Evolutionary conservation across 2,797 vertebrate species (phyloP).

Genomic region (Corythornis leucogaster): DNA sequence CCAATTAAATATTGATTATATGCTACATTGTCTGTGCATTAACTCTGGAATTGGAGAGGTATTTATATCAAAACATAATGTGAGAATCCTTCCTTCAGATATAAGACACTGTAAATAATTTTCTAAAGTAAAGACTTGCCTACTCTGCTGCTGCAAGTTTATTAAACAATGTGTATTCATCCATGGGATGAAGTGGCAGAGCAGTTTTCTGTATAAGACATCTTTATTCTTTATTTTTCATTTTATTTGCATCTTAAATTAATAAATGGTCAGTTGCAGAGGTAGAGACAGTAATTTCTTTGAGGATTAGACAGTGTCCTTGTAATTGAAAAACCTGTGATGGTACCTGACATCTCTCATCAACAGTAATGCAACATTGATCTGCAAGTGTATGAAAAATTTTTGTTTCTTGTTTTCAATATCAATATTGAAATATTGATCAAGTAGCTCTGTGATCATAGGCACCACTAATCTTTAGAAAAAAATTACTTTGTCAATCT

Average conservation of each 20-base stretch:
- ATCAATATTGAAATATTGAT: background rate
- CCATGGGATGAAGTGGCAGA: background rate
- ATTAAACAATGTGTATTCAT: background rate
- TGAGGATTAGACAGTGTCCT: background rate
- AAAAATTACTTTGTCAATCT: background rate
- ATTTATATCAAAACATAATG: background rate
- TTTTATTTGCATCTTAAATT: background rate
- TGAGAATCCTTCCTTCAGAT: background rate
- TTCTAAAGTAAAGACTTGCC: background rate
- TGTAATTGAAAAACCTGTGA: background rate
- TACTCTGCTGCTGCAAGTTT: background rate
- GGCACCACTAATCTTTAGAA: background rate
- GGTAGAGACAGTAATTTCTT: background rate
- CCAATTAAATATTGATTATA: background rate
- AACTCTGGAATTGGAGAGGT: background rate
- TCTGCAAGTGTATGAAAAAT: background rate
- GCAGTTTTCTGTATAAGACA: background rate
- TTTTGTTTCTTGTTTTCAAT: background rate
- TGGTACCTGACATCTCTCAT: background rate
- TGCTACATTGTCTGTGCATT: background rate
- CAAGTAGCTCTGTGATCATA: background rate
- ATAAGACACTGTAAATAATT: background rate
- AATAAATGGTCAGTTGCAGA: background rate
- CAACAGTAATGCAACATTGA: background rate
- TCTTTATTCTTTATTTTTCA: background rate